Percentiles rank a stretch among this genome's conserved stretches.
Evolutionary conservation across 2,888 invertebrate species (phyloP).

Genomic region (Cantharis nigra): DNA sequence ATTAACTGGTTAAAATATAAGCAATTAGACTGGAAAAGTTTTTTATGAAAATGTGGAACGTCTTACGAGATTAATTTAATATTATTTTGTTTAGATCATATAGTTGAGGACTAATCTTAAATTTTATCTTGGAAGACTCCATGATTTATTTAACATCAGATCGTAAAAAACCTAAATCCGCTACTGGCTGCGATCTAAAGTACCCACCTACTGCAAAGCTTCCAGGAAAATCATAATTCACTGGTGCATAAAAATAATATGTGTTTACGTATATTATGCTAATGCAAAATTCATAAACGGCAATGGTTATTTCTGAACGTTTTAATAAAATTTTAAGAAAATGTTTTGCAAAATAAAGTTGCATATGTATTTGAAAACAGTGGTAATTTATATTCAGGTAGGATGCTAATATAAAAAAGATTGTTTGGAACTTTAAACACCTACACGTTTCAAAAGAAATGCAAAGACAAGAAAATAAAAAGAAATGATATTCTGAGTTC

Average conservation of each 20-base stretch:
- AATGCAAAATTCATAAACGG: not conserved
- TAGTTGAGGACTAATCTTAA: no score
- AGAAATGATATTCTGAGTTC: conserved; percentile 14
- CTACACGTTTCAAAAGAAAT: not conserved
- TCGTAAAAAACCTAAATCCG: no score
- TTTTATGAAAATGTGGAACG: no score
- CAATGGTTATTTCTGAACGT: not conserved
- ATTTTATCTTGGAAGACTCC: no score
- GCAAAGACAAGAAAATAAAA: conserved; percentile 8
- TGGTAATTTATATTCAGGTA: not conserved
- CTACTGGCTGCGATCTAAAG: no score
- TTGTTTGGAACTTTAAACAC: conserved; percentile 8
- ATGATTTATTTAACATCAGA: no score
- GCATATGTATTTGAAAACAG: not conserved
- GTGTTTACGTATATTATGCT: no score
- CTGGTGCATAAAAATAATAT: not conserved
- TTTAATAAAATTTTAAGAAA: not conserved
- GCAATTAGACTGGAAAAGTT: no score
- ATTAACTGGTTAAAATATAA: no score
- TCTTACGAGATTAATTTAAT: no score
- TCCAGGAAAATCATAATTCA: not conserved
- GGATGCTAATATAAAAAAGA: conserved; percentile 3
- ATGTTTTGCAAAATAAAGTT: not conserved
- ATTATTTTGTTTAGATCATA: no score
- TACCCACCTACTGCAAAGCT: not conserved